Evolutionary conservation across 2,888 invertebrate species (phyloP).

Genomic region (Peribatodes rhomboidaria): DNA sequence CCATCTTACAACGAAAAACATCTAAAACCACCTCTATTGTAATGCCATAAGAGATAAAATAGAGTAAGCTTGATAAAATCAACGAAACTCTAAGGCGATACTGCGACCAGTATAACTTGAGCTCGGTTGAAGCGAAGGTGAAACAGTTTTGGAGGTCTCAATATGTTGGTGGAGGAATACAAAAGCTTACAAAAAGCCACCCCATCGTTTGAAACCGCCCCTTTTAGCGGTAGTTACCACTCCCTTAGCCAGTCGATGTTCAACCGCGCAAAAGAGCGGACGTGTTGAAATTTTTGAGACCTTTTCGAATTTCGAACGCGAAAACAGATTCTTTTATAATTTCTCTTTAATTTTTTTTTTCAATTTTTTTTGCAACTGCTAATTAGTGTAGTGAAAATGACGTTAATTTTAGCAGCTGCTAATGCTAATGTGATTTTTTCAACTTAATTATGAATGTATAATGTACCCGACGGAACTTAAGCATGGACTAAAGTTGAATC

Average conservation of each 20-base stretch:
- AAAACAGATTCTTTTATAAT: no score
- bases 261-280: slow-evolving; percentile 54
- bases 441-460: slow-evolving; percentile 60
- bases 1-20: slow-evolving; percentile 37
- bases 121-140: slow-evolving; percentile 36
- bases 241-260: slow-evolving; percentile 74
- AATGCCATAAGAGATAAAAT: slow-evolving; percentile 41
- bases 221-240: slow-evolving; percentile 68
- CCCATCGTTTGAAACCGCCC: slow-evolving; percentile 72
- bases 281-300: slow-evolving; percentile 30
- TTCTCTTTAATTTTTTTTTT: not conserved
- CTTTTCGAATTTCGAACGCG: slow-evolving; percentile 28
- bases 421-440: slow-evolving; percentile 10
- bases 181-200: slow-evolving; percentile 80
- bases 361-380: not conserved
- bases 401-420: slow-evolving; percentile 14
- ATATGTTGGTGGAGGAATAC: slow-evolving; percentile 59
- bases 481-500: slow-evolving; percentile 79
- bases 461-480: slow-evolving; percentile 82
- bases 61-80: slow-evolving; percentile 21
- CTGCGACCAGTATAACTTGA: slow-evolving; percentile 57
- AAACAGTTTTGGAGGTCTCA: slow-evolving; percentile 55
- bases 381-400: slow-evolving; percentile 37
- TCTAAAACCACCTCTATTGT: slow-evolving; percentile 40
- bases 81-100: slow-evolving; percentile 61